These are phyloP conservation scores for Garrulus glandarius DNA, from an alignment of 2,797 vertebrate species.

Conservation along the genomic window DNA sequence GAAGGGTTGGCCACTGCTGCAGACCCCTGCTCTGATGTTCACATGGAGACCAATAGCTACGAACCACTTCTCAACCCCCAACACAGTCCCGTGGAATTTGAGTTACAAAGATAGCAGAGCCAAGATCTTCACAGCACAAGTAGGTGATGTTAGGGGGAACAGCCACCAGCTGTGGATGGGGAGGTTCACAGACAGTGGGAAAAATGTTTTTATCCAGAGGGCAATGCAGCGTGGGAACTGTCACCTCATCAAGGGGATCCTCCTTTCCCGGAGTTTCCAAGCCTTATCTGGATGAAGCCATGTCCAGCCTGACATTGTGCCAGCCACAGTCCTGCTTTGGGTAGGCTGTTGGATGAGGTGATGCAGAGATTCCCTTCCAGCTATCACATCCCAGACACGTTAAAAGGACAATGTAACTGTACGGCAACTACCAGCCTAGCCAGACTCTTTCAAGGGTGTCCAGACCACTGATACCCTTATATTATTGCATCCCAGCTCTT, in stretches of 20 bases:
- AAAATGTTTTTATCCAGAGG: background rate
- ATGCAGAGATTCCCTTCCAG: background rate
- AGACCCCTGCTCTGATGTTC: background rate
- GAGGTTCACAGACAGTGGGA: background rate
- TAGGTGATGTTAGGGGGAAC: background rate
- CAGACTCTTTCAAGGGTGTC: background rate
- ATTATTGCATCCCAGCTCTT: background rate
- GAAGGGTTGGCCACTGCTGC: background rate
- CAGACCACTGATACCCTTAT: background rate
- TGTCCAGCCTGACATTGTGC: background rate
- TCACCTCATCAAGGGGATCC: background rate
- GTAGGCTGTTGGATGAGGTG: background rate
- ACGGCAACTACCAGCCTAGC: background rate
- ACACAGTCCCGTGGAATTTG: fast-evolving
- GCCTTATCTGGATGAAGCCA: background rate
- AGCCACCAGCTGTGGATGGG: background rate
- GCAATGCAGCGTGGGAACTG: background rate
- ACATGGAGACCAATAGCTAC: fast-evolving
- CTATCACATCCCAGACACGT: background rate
- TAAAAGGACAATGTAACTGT: background rate
- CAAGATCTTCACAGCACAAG: fast-evolving
- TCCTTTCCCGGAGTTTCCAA: background rate
- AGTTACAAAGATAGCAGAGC: background rate
- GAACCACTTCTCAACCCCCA: background rate
- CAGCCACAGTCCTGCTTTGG: background rate